Evolutionary conservation across 2,113 vertebrate species (phyloP).

Genomic region (Dasyprocta punctata): DNA sequence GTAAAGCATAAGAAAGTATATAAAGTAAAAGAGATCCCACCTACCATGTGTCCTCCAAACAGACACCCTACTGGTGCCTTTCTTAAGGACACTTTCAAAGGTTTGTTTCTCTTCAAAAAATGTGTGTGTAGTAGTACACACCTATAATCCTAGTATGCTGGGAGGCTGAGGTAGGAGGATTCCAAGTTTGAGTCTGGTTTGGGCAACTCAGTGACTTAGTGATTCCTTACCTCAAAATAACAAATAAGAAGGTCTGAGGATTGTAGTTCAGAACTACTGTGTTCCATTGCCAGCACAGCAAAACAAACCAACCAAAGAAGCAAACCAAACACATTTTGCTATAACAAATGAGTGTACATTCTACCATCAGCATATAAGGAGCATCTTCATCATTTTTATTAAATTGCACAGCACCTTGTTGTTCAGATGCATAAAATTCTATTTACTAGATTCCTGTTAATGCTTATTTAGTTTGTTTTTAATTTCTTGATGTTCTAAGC

Average conservation of each 20-base stretch:
- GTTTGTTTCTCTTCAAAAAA: background rate
- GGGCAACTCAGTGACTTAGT: background rate
- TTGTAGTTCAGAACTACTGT: background rate
- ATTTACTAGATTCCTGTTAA: background rate
- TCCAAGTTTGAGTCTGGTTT: background rate
- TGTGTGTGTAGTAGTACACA: background rate
- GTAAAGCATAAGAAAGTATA: background rate
- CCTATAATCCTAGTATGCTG: background rate
- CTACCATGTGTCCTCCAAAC: too few species aligned
- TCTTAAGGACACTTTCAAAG: background rate
- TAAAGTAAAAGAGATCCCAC: background rate
- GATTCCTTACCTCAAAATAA: background rate
- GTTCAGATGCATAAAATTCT: background rate
- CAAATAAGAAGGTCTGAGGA: background rate
- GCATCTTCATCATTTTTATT: background rate
- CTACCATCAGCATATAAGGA: background rate
- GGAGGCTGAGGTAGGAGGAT: background rate
- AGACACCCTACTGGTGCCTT: background rate
- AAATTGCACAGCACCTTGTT: background rate
- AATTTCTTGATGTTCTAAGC: background rate
- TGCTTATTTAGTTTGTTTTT: slow-evolving; percentile 27
- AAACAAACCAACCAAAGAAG: background rate
- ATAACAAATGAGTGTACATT: background rate
- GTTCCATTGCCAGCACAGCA: background rate
- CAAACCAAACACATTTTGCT: background rate